Conservation (phyloP, 2,113 vertebrate species). For the Mustela nigripes region DNA sequence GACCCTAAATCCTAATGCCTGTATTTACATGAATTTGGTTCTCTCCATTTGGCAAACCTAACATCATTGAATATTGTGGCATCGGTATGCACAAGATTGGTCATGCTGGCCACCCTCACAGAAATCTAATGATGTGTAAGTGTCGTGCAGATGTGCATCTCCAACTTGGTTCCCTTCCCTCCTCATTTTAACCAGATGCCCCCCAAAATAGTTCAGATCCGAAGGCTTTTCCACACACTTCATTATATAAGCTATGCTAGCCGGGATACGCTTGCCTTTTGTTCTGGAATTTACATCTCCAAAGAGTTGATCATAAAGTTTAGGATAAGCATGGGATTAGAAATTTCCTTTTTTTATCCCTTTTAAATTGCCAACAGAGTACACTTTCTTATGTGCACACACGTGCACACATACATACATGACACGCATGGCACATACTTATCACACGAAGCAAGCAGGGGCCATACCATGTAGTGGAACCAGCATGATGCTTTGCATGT, state of each 20-base stretch:
- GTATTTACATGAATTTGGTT: neutral
- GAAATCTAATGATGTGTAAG: neutral
- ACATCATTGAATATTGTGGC: neutral
- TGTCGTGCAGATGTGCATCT: rapidly evolving
- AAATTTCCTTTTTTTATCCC: neutral
- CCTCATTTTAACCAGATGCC: neutral
- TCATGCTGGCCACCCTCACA: neutral
- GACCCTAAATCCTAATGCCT: neutral
- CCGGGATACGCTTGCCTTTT: neutral
- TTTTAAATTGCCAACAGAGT: neutral
- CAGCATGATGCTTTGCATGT: neutral
- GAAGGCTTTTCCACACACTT: neutral
- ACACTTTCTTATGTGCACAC: neutral
- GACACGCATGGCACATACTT: neutral
- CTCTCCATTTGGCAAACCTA: neutral
- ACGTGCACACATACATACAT: neutral
- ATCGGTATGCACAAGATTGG: neutral
- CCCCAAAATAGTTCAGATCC: neutral
- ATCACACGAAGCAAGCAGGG: neutral
- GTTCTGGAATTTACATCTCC: neutral
- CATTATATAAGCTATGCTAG: neutral
- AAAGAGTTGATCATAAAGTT: neutral
- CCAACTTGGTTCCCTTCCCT: neutral
- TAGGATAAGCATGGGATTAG: neutral
- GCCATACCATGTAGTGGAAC: neutral